Base-by-base conservation (phyloP, 2,797 vertebrate species). In the Aphelocoma californica region DNA sequence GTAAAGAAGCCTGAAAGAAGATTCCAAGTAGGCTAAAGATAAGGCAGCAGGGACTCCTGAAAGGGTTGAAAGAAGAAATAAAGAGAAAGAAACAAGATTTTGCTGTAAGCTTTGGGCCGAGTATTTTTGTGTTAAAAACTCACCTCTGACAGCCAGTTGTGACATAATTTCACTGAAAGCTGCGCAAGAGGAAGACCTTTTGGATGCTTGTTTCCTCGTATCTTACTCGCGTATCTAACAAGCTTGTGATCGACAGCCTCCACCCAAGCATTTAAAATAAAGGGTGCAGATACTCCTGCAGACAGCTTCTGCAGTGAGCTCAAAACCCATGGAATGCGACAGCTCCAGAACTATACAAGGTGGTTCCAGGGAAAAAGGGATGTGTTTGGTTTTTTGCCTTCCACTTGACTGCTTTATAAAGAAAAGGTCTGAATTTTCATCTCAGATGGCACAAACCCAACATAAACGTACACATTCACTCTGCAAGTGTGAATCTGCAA, bases 401-500 rank as follows among this genome's bases (percentile, higher is more conserved):
- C 61, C 24, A 28, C 7, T 60, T 36, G 17, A 73, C 7, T 34
- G 38, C 21, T 69, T 40, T 31, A n/a, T 29, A 54, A 32, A 74
- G 54, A 78, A 78, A 48, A 20, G 34, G 20, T 18, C 38, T 82
- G 20, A 66, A 56, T 80, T 80, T 26, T 51, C 40, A 73, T 29
- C 48, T 67, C 34, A 38, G 45, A 32, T 18, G 21, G 45, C 64
- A 91, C 26, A 92, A 85, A 73, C 9, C 25, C 32, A 85, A 64
- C 5, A 31, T 18, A 86, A 65, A 72, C 0, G 0, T 28, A 64
- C 9, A 61, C 5, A 6, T 31, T 29, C 6, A 19, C 79, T 71
- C 51, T 80, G 40, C 34, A 90, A 70, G 56, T 57, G 34, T 36
- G 36, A 36, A 36, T 36, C 36, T 36, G 36, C 36, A 36, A 82